Percentiles rank a stretch among this genome's conserved stretches.
phyloP scores from a whole-genome alignment of 2,888 invertebrate species.

The Diogma glabrata region DNA sequence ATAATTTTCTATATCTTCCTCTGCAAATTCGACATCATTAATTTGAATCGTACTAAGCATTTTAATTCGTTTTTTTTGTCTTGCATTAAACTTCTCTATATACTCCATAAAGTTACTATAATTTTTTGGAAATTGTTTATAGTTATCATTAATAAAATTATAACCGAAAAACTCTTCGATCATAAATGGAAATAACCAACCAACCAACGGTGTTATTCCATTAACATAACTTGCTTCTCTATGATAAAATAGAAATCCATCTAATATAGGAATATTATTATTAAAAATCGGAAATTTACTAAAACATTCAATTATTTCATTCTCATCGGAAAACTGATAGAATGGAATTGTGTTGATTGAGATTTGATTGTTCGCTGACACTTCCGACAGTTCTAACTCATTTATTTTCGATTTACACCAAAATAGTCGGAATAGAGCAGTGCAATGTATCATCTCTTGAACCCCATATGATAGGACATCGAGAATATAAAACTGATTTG shows the following conservation, averaged over 20 bases:
- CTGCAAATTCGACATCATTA: too few relatives aligned
- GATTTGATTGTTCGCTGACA: slow-evolving; percentile 21
- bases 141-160: slow-evolving; percentile 33
- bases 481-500: slow-evolving; percentile 59
- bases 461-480: slow-evolving; percentile 47
- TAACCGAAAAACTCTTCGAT: slow-evolving; percentile 56
- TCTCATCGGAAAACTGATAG: slow-evolving; percentile 27
- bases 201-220: slow-evolving; percentile 76
- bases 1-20: too few relatives aligned
- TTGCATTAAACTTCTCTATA: slow-evolving; percentile 36
- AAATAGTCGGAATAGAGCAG: slow-evolving; percentile 66
- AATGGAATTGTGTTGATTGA: slow-evolving; percentile 24
- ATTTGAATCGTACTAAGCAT: too few relatives aligned
- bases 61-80: too few relatives aligned
- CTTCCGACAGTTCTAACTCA: slow-evolving; percentile 36
- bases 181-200: slow-evolving; percentile 89
- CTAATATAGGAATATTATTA: slow-evolving; percentile 43
- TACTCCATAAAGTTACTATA: slow-evolving; percentile 39
- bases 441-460: slow-evolving; percentile 30
- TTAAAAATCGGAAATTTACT: slow-evolving; percentile 28
- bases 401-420: slow-evolving; percentile 66
- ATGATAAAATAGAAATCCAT: slow-evolving; percentile 89
- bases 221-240: slow-evolving; percentile 64
- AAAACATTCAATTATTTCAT: slow-evolving; percentile 22
- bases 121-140: slow-evolving; percentile 34